Percentiles rank a stretch among this genome's conserved stretches.
phyloP scores from a whole-genome alignment of 2,888 invertebrate genomes.

The Tetheella fluctuosa region DNA sequence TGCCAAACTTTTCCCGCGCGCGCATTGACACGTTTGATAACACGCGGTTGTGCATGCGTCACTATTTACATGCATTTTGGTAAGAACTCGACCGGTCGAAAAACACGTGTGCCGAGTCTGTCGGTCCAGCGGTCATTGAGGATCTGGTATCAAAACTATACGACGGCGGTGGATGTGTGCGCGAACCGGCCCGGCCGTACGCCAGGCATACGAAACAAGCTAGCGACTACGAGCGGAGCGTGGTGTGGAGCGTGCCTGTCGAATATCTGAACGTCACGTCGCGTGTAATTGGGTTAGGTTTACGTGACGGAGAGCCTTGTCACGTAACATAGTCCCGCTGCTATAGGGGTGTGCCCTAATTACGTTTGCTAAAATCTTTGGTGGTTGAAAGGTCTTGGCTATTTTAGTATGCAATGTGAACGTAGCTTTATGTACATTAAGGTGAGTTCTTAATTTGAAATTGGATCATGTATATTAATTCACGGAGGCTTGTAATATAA shows the following conservation, averaged over 20 bases:
- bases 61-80: conserved; percentile 76
- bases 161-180: conserved; percentile 74
- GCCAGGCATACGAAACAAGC: conserved; percentile 79
- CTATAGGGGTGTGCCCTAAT: conserved; percentile 75
- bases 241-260: conserved; percentile 56
- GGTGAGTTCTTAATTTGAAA: neutral
- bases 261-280: conserved; percentile 76
- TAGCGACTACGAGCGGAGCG: conserved; percentile 36
- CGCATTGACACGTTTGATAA: conserved; percentile 52
- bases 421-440: neutral
- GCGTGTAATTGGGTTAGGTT: conserved; percentile 80
- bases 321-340: conserved; percentile 63
- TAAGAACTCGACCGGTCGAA: conserved; percentile 46
- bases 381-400: conserved; percentile 18
- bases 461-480: neutral
- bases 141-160: conserved; percentile 76
- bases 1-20: conserved; percentile 66
- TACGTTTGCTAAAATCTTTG: conserved; percentile 63
- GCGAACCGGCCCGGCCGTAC: conserved; percentile 68
- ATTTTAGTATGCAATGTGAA: conserved; percentile 28
- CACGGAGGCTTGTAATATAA: too few relatives aligned
- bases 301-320: conserved; percentile 72
- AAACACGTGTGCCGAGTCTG: conserved; percentile 84
- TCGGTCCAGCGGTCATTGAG: conserved; percentile 88
- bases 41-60: conserved; percentile 60